Evolutionary conservation across 2,113 vertebrate species (phyloP).

Genomic region (Stegostoma tigrinum): DNA sequence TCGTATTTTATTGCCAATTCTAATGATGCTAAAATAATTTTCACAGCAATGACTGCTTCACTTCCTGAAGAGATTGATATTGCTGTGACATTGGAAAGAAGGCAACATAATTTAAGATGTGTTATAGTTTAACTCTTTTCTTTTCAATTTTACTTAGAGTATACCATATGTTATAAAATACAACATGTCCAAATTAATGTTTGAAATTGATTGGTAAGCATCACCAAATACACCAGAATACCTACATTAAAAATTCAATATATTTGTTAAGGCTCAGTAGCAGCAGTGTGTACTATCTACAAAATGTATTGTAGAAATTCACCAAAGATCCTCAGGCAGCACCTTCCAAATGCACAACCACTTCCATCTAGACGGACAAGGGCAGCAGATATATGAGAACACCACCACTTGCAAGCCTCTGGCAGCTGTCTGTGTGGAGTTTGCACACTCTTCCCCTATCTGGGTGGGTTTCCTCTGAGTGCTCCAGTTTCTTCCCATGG

Average conservation of each 20-base stretch:
- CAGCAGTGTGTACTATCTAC: too few species aligned
- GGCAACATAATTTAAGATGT: background rate
- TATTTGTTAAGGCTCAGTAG: too few species aligned
- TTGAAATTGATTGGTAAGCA: background rate
- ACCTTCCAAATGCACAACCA: too few species aligned
- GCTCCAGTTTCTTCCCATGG: too few species aligned
- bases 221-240: background rate
- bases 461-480: too few species aligned
- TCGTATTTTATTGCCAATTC: background rate
- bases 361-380: too few species aligned
- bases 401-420: too few species aligned
- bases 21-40: background rate
- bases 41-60: background rate
- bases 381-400: too few species aligned
- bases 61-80: background rate
- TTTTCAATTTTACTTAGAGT: background rate
- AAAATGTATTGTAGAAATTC: too few species aligned
- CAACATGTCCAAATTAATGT: background rate
- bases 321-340: too few species aligned
- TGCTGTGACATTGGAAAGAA: background rate
- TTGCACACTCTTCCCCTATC: too few species aligned
- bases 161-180: background rate
- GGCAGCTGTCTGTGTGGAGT: too few species aligned
- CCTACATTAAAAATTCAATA: background rate
- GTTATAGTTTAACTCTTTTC: background rate